Percentiles rank a stretch among this genome's conserved stretches.
These are phyloP conservation scores for Mesopsocus fuscifrons DNA, from an alignment of 2,888 invertebrate species.

Conservation along the genomic window DNA sequence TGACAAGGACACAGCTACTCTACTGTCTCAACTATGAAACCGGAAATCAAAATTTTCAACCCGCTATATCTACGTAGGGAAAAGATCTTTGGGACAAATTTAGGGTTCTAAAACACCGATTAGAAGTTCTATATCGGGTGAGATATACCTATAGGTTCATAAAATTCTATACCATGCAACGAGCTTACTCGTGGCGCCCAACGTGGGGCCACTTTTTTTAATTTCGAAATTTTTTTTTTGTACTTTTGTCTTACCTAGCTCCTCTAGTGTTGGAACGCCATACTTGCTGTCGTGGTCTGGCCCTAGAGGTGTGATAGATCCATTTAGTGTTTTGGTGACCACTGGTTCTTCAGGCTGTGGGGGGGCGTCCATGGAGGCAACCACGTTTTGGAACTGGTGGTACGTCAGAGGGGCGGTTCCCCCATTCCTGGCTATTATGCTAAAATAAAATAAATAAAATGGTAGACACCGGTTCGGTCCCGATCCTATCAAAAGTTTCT, in stretches of 20 bases:
- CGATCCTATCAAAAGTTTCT: no score
- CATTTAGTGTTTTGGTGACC: constrained; percentile 32
- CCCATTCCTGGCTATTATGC: constrained; percentile 63
- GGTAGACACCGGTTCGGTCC: no score
- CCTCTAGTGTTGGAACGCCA: constrained; percentile 69
- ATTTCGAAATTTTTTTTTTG: no score
- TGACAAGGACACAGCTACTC: no score
- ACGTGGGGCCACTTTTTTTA: no score
- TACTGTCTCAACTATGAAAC: no score
- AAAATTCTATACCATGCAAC: no score
- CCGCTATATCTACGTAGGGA: background rate
- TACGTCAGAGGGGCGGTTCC: constrained; percentile 71
- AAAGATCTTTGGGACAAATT: background rate
- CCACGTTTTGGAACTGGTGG: constrained; percentile 65
- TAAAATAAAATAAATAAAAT: constrained; percentile 21
- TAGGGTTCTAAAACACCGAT: no score
- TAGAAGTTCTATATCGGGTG: no score
- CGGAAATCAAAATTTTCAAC: no score
- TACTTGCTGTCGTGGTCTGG: constrained; percentile 67
- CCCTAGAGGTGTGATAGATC: constrained; percentile 44
- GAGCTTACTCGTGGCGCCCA: no score
- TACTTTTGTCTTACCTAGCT: constrained; percentile 45
- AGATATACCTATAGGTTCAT: no score
- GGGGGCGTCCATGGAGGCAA: constrained; percentile 58
- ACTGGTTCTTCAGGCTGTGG: constrained; percentile 40